Percentiles rank a stretch among this genome's conserved stretches.
Conservation (phyloP, 2,888 invertebrate species). For the Pristionchus mayeri region DNA sequence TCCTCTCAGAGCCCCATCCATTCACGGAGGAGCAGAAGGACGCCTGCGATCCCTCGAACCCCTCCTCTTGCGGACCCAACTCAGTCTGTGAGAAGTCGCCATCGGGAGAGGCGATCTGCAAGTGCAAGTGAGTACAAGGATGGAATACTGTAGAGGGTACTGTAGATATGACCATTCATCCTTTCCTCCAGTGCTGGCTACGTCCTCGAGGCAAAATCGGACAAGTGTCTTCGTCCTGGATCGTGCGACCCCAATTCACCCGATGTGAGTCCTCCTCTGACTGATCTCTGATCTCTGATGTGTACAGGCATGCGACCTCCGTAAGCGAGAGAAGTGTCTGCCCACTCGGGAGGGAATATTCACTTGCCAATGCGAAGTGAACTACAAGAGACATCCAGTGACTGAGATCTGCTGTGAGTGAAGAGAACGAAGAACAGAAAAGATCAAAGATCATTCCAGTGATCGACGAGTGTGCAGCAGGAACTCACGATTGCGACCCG, state of each 20-base stretch:
- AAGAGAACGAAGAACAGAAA: background rate
- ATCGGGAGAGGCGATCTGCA: conserved; percentile 64
- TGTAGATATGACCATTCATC: background rate
- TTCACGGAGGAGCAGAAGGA: conserved; percentile 50
- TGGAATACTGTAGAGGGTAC: background rate
- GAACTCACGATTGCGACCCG: conserved; percentile 69
- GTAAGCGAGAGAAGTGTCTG: conserved; percentile 54
- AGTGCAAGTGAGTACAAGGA: conserved; percentile 56
- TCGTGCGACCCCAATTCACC: conserved; percentile 69
- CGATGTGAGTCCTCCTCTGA: too few species aligned
- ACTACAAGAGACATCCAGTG: conserved; percentile 66
- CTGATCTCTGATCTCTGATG: too few species aligned
- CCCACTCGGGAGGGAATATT: conserved; percentile 56
- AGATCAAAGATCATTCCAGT: conserved; percentile 58
- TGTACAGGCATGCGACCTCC: conserved; percentile 43
- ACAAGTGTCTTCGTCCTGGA: conserved; percentile 67
- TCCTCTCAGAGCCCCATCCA: conserved; percentile 28
- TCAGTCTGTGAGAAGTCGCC: conserved; percentile 61
- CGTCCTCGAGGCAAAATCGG: conserved; percentile 63
- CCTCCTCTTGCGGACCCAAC: conserved; percentile 57
- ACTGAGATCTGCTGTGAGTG: conserved; percentile 69
- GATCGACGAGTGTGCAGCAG: conserved; percentile 68
- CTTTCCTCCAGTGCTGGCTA: conserved; percentile 57
- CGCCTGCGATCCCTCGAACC: conserved; percentile 59
- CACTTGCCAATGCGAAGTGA: conserved; percentile 70